Evolutionary conservation across 2,113 vertebrate species (phyloP).

Genomic region (Typhlomys cinereus): DNA sequence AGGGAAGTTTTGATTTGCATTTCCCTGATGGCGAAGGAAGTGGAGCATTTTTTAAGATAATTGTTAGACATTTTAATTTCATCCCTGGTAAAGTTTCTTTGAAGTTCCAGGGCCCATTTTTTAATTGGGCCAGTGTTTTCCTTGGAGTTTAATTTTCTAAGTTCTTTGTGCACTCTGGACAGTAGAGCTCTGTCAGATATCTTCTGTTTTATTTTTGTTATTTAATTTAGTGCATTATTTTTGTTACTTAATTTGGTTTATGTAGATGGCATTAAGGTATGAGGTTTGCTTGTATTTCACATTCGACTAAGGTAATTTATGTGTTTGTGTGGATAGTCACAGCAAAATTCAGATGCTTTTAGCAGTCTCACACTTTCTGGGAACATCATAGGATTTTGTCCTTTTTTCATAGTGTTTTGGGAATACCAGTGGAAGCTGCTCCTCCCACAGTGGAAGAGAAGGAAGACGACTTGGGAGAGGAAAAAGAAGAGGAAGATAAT

Average conservation of each 20-base stretch:
- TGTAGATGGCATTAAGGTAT: not conserved
- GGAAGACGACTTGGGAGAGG: constrained; percentile 50
- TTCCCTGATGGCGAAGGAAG: too few relatives aligned
- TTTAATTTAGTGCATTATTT: constrained; percentile 30
- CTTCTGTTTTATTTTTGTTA: constrained; percentile 41
- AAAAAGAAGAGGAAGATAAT: constrained; percentile 52
- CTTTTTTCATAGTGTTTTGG: constrained; percentile 74
- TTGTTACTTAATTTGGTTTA: constrained; percentile 30
- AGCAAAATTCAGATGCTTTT: constrained; percentile 38
- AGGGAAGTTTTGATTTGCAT: too few relatives aligned
- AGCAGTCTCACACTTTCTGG: not conserved
- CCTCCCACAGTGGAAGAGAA: constrained; percentile 52
- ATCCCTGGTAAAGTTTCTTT: too few relatives aligned
- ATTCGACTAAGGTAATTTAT: constrained; percentile 10
- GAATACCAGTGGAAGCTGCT: constrained; percentile 43
- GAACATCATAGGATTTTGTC: constrained; percentile 14
- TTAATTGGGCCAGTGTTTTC: too few relatives aligned
- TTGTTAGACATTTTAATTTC: too few relatives aligned
- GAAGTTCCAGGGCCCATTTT: too few relatives aligned
- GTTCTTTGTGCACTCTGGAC: too few relatives aligned
- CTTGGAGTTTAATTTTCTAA: too few relatives aligned
- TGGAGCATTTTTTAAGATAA: too few relatives aligned
- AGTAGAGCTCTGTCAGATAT: too few relatives aligned
- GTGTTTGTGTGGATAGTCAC: not conserved
- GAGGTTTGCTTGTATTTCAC: not conserved